A percentile compares a stretch with the other conserved stretches of the same genome.
phyloP scores from a whole-genome alignment of 2,113 vertebrate genomes.

The Sitta europaea region DNA sequence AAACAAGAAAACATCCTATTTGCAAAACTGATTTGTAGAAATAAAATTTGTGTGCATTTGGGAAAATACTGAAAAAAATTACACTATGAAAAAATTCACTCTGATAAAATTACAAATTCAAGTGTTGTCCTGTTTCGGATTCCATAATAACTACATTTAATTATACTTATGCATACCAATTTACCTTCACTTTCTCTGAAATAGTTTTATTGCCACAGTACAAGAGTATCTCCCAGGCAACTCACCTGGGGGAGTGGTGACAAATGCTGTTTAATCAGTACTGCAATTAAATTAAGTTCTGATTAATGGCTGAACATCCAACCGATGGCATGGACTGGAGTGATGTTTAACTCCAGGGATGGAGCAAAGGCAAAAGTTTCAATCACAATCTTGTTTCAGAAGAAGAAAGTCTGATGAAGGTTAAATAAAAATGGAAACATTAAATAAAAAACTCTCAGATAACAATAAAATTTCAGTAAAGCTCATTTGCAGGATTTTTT shows the following conservation, averaged over 20 bases:
- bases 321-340: neutral
- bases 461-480: neutral
- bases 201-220: neutral
- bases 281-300: neutral
- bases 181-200: neutral
- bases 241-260: neutral
- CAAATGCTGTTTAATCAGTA: neutral
- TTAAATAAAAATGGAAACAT: neutral
- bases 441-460: neutral
- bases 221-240: constrained; percentile 8
- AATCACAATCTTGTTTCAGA: neutral
- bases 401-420: neutral
- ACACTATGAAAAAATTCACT: neutral
- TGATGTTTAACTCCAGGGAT: neutral
- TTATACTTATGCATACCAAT: neutral
- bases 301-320: neutral
- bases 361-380: neutral
- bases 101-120: neutral
- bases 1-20: neutral
- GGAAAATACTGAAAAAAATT: neutral
- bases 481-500: neutral
- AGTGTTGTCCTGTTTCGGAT: neutral
- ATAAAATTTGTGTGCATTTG: neutral
- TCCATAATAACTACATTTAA: neutral
- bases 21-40: neutral